Base-by-base conservation (phyloP, 2,888 invertebrate genomes). In the Teleiodes luculella region DNA sequence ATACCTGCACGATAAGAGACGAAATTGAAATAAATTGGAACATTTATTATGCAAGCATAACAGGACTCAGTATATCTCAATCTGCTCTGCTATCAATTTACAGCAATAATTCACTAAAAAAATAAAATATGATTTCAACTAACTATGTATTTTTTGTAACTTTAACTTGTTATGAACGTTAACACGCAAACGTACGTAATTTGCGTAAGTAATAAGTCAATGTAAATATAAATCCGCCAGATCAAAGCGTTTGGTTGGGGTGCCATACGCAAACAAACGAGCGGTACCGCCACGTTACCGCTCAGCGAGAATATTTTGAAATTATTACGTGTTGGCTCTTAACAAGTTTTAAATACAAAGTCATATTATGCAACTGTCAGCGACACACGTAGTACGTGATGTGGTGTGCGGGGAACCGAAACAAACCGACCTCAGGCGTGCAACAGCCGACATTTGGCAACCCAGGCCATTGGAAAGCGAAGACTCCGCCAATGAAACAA, bases 331-430 rank as follows among this genome's bases (percentile, higher is more conserved):
- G 43, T 68, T 63, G 71, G 68, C 72, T 72, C 72, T 74, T 74
- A 68, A 73, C 77, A 76, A 70, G 77, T 78, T 78, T 81, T 75
- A 80, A 80, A 83, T 77, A 84, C 78, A 79, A 79, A 78, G 76
- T 69, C 65, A 66, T 63, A 67, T 83, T 82, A 82, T 77, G 76
- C 75, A 80, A 81, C 64, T 63, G 57, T 62, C 63, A 58, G 57
- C 61, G 56, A 54, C 70, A 71, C 67, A 68, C 35, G 52, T 37
- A 18, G 48, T 67, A 74, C 70, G 73, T 74, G 70, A 67, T 64
- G 65, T 61, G 61, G 66, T 62, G 65, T 66, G 66, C 62, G 63
- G 57, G 56, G 65, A 65, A 71, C 68, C 64, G 63, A 58, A 64
- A 59, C 53, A 59, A 53, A 45, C 63, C 61, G 64, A 36, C 43